Evolutionary conservation across 92 coral and sea anemone species (phyloP).

Genomic region (Muricea muricata): DNA sequence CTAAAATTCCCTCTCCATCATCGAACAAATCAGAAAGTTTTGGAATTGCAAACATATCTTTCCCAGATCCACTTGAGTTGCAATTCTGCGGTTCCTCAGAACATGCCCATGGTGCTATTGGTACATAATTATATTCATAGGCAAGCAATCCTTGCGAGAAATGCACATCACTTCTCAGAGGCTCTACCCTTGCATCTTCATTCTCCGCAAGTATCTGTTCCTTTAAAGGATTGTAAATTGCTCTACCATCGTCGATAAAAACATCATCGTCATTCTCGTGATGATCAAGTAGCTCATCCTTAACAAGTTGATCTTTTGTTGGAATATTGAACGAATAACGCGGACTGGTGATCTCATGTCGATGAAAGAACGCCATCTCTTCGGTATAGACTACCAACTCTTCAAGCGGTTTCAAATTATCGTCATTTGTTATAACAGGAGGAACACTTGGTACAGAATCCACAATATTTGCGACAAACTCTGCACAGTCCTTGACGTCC

Average conservation of each 20-base stretch:
- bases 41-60: slow-evolving; percentile 25
- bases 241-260: background rate
- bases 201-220: background rate
- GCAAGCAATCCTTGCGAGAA: background rate
- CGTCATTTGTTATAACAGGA: background rate
- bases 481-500: slow-evolving; percentile 82
- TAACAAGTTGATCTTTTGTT: background rate
- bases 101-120: background rate
- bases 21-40: slow-evolving; percentile 43
- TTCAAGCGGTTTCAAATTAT: background rate
- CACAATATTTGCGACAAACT: slow-evolving; percentile 76
- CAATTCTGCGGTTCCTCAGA: background rate
- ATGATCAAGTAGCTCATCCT: background rate
- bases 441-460: background rate
- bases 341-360: slow-evolving; percentile 42
- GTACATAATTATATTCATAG: background rate
- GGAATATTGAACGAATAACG: slow-evolving; percentile 27
- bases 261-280: background rate
- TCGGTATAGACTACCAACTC: slow-evolving; percentile 41
- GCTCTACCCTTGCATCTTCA: background rate
- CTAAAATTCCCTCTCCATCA: slow-evolving; percentile 40
- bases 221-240: background rate
- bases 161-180: background rate
- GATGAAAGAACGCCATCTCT: slow-evolving; percentile 46
- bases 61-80: background rate